A percentile compares a stretch with the other conserved stretches of the same genome.
phyloP scores from a whole-genome alignment of 2,797 vertebrate genomes.

The Helostoma temminkii region DNA sequence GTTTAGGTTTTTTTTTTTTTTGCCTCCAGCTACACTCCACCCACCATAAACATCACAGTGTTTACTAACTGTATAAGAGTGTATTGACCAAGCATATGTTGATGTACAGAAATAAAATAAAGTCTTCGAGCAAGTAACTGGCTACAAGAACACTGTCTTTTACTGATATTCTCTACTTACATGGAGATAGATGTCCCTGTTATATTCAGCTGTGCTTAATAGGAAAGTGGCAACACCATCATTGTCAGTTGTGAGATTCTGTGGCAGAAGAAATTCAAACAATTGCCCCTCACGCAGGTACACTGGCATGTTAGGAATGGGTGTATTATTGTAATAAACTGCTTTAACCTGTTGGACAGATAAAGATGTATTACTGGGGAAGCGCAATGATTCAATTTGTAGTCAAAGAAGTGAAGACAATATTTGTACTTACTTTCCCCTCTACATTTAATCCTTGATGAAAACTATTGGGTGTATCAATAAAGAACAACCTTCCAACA shows the following conservation, averaged over 20 bases:
- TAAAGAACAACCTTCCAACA: slow-evolving; percentile 63
- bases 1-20: no score
- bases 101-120: no score
- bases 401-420: background rate
- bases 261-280: background rate
- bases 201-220: slow-evolving; percentile 42
- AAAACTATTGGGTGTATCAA: slow-evolving; percentile 66
- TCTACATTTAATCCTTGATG: slow-evolving; percentile 47
- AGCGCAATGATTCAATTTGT: background rate
- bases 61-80: no score
- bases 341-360: slow-evolving; percentile 63
- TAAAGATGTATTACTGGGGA: background rate
- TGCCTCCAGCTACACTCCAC: no score
- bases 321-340: slow-evolving; percentile 39
- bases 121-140: no score
- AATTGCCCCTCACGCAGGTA: slow-evolving; percentile 46
- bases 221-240: slow-evolving; percentile 73
- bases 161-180: slow-evolving; percentile 13
- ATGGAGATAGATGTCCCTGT: background rate
- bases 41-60: no score
- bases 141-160: no score
- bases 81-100: no score
- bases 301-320: slow-evolving; percentile 42
- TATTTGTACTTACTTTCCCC: slow-evolving; percentile 68
- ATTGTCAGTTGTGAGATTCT: slow-evolving; percentile 69